Evolutionary conservation across 2,797 vertebrate species (phyloP), one percentile per base, ranked within the genome.

Genomic region (Rousettus madagascariensis): DNA sequence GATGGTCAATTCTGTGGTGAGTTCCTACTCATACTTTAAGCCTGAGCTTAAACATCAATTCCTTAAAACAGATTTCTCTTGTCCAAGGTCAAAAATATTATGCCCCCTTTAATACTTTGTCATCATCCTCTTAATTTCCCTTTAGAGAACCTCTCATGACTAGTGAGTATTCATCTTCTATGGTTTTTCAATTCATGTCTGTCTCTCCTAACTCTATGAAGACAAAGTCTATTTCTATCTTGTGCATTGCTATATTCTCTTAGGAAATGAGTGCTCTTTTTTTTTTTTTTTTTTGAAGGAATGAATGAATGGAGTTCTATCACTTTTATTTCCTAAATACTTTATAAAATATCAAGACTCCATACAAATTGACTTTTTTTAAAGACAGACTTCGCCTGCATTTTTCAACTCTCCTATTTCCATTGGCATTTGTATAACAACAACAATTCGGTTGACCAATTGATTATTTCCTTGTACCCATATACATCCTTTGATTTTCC

Each of bases 351-450:
- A 80, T 24, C 8, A 8, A 63, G 66, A 72, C 15, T 69, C 26
- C 38, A 90, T n/a, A 78, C 3, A 90, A 72, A 77, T 41, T 24
- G 36, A 11, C 10, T 41, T 68, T 85, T 93, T 78, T 12, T 43
- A 46, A 84, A 71, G 16, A 93, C 61, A 3, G 65, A 28, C n/a
- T 69, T 95, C 66, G 69, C 28, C 49, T 75, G 41, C 12, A 26
- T 75, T 74, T 74, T 94, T 55, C 22, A 93, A 41, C 69, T 72
- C 19, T 90, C 72, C 43, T 83, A n/a, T 86, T 85, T 78, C 30
- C 41, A 65, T 85, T 88, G 72, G 8, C 4, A 92, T 84, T 46
- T 55, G 43, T 41, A n/a, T 17, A 49, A 46, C 12, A 59, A 79
- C 6, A 38, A 80, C 3, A 28, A 17, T 51, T 96, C 19, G 17